Evolutionary conservation across 2,113 vertebrate species (phyloP), one percentile per base, ranked within the genome.

Genomic region (Oxyura jamaicensis): DNA sequence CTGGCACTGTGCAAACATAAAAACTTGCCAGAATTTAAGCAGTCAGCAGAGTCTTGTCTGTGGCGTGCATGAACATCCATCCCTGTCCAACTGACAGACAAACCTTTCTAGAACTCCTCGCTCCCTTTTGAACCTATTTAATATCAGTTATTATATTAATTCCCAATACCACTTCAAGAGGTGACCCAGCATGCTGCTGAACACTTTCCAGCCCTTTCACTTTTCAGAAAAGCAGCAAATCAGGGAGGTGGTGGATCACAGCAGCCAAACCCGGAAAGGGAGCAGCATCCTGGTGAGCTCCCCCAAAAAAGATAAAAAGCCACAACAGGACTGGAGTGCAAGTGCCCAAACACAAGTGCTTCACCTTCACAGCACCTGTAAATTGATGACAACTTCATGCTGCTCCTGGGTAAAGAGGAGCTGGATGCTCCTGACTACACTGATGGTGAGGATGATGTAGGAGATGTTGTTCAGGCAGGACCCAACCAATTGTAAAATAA

Each of bases 81-180:
- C 62, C 35, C n/a, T 67, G 53, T 39, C 66, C 35, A 23, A 68
- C 15, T 31, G n/a, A 42, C 2, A 3, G 18, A 42, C 21, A 50
- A 56, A 56, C 22, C 1, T 0, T 28, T 68, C n/a, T 33, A 4
- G 46, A 58, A 9, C 42, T 17, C 42, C 29, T 12, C 3, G 0
- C 9, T 69, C 48, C 46, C 25, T 73, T 82, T 80, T 62, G 14
- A 39, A 25, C 28, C 23, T 44, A 3, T 52, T 82, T 46, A 26
- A 0, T 60, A 26, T 66, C 53, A 14, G 44, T 71, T 33, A 39
- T 22, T n/a, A 22, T 23, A 50, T 76, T 88, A 35, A 77, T 48
- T 65, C 39, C 60, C 82, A 44, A 4, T 35, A 35, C 23, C 20
- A 33, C 25, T 41, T 35, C 25, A 19, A 8, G 71, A 73, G 59